phyloP scores from a whole-genome alignment of 2,888 invertebrate genomes.

The Phanerotoma sp. region DNA sequence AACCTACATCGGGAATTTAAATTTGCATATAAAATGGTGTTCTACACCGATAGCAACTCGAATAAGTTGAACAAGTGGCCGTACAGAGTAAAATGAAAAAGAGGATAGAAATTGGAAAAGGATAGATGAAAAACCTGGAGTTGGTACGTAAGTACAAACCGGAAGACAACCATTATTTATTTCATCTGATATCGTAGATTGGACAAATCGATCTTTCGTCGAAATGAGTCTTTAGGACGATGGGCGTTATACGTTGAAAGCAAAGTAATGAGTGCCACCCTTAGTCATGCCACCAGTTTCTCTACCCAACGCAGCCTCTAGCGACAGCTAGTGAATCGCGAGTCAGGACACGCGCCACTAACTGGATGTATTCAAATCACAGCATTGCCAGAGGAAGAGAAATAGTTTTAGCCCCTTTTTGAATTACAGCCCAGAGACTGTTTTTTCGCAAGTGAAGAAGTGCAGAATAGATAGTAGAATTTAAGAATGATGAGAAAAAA shows the following conservation, averaged over 20 bases:
- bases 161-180: constrained; percentile 18
- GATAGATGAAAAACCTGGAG: neutral
- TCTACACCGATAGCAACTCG: constrained; percentile 1
- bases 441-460: neutral
- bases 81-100: neutral
- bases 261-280: constrained; percentile 34
- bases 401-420: constrained; percentile 46
- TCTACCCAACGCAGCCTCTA: neutral
- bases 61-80: constrained; percentile 5
- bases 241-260: constrained; percentile 26
- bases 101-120: neutral
- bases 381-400: constrained; percentile 48
- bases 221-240: neutral
- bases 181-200: constrained; percentile 16
- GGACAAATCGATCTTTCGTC: constrained; percentile 21
- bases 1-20: neutral
- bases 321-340: constrained; percentile 28
- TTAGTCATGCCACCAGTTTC: constrained; percentile 22
- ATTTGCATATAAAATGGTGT: constrained; percentile 7
- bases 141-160: constrained; percentile 11
- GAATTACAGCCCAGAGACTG: constrained; percentile 13
- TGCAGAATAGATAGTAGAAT: neutral
- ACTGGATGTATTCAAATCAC: constrained; percentile 58
- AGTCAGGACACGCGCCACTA: constrained; percentile 55
- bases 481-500: too few relatives aligned